Percentiles rank a stretch among this genome's conserved stretches.
phyloP scores from a whole-genome alignment of 92 coral and sea anemone species.

The Palythoa caribaeorum region DNA sequence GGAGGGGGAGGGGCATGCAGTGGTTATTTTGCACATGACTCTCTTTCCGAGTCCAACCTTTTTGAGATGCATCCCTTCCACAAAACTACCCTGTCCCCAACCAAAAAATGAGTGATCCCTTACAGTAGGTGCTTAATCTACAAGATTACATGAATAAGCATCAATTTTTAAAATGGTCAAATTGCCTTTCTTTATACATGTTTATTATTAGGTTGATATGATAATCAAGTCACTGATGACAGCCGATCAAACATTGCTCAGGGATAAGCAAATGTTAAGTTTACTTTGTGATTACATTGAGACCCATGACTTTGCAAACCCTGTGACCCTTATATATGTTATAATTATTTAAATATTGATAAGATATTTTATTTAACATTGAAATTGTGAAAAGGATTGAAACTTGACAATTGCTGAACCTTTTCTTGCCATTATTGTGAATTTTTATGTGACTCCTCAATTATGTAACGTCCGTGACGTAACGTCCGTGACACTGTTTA shows the following conservation, averaged over 20 bases:
- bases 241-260: conserved; percentile 20
- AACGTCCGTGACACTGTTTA: conserved; percentile 23
- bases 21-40: background rate
- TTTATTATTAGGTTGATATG: conserved; percentile 17
- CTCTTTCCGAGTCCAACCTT: conserved; percentile 2
- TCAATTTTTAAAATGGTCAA: conserved; percentile 14
- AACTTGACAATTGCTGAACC: background rate
- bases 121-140: conserved; percentile 19
- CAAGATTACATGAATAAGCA: conserved; percentile 18
- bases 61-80: conserved; percentile 20
- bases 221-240: conserved; percentile 13
- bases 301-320: conserved; percentile 21
- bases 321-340: conserved; percentile 19
- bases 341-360: conserved; percentile 15
- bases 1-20: conserved; percentile 1
- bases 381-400: conserved; percentile 19
- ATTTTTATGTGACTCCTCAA: conserved; percentile 9
- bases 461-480: conserved; percentile 22
- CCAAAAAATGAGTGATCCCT: conserved; percentile 20
- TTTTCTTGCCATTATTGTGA: background rate
- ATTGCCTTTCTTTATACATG: conserved; percentile 18
- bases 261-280: conserved; percentile 16
- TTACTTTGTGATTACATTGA: conserved; percentile 15
- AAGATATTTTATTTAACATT: conserved; percentile 12
- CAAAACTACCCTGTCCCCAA: conserved; percentile 17